Evolutionary conservation across 2,888 invertebrate genomes (phyloP), one percentile per base, ranked within the genome.

Genomic region (Zaprionus obscuricornis): DNA sequence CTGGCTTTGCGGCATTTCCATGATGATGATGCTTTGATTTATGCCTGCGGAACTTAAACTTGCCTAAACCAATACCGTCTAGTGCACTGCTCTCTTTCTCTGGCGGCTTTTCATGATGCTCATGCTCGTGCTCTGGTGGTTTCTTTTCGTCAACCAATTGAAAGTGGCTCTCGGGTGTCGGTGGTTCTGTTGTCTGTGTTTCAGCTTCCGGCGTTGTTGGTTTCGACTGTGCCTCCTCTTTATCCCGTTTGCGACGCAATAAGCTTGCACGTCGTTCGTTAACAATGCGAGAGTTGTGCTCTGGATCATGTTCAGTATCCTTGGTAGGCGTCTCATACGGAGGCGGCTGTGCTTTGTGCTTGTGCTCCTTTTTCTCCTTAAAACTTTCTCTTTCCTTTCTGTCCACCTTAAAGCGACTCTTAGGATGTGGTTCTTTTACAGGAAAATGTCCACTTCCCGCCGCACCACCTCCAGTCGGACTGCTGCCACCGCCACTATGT

Each of bases 111-210:
- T 63, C 52, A 37, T 47, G 62, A 14, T 62, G 57, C 11, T 82
- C 62, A 51, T 62, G 3, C 22, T 70, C 60, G 22, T 69, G 56
- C 2, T 64, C 57, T 2, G 69, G 63, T 3, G 85, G 59, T 18
- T 91, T 91, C 86, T 92, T 93, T 29, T 91, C 91, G 87, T 92
- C 92, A 5, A 93, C 88, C 14, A 92, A 88, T 72, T 92, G 76
- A 52, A 87, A 89, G 18, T 74, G 84, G 13, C 83, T 87, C 5
- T 67, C 78, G 3, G 55, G 56, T 37, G 57, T 59, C 42, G 57
- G 29, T 8, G 49, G 29, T 14, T 56, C 64, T 6, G 10, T 39
- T 6, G 39, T 16, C 18, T 56, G 45, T 17, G 54, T 10, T 4
- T 59, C 55, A 5, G 65, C 57, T 11, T 81, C 78, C 26, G 76